Evolutionary conservation across 2,113 vertebrate species (phyloP), one percentile per base, ranked within the genome.

Genomic region (Sebastes fasciatus): DNA sequence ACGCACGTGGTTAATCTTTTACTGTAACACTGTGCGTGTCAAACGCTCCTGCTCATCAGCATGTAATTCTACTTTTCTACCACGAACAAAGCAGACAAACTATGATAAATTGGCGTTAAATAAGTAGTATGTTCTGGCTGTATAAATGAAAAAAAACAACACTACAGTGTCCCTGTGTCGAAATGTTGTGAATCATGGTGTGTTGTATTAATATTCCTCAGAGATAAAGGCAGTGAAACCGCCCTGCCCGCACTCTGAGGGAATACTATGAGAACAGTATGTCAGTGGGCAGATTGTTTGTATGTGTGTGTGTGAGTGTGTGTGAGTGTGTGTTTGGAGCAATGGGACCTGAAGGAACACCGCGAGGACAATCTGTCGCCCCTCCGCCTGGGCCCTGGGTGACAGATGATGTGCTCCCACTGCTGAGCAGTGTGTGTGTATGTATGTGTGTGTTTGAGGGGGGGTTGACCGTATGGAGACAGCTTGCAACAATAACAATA

Each of bases 321-420:
- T 76, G 71, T 65, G 52, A 60, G 79, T 55, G 82, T 77, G 78
- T 85, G 79, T 87, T 83, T 78, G 80, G 87, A 92, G 89, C 92
- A 84, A 89, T 93, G 90, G 91, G 92, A 93, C 92, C 89, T 90
- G 80, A 92, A 94, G 88, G 91, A 86, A 89, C 91, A 92, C 90
- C 77, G 62, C 61, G 5, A 92, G 92, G 93, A 94, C 94, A 95
- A 95, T 95, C 95, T 95, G 95, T 94, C 89, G 83, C 86, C 89
- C 86, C 87, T 88, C 43, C 58, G 89, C 90, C 86, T 70, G 84
- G 91, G 91, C 91, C 88, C 93, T 92, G 89, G 94, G 89, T 91
- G 91, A 94, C 95, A 95, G 94, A 94, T 95, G 94, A 95, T 95
- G 91, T 92, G 91, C 87, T 93, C 92, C 89, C 86, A 93, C 91